Evolutionary conservation across 2,113 vertebrate species (phyloP).

Genomic region (Apodemus speciosus): DNA sequence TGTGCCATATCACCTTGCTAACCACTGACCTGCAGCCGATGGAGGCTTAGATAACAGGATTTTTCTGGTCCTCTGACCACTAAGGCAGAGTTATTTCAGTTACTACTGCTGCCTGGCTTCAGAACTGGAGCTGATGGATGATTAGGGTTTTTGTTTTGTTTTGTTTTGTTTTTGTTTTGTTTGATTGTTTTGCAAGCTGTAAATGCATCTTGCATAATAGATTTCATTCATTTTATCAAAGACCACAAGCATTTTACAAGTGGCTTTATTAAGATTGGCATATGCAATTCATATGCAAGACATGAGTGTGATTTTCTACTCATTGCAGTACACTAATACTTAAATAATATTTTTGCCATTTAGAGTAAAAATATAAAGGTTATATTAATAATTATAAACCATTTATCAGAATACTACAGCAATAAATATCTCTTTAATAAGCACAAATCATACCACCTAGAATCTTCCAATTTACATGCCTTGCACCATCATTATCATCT

Average conservation of each 20-base stretch:
- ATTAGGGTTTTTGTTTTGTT: neutral
- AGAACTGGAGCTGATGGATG: neutral
- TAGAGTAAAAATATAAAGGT: constrained; percentile 54
- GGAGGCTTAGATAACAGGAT: neutral
- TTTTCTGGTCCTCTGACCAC: neutral
- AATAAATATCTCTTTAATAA: constrained; percentile 77
- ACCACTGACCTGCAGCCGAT: constrained; percentile 36
- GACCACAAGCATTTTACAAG: constrained; percentile 49
- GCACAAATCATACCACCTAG: constrained; percentile 70
- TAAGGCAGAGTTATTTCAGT: neutral
- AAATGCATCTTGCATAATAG: constrained; percentile 61
- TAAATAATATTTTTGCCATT: constrained; percentile 52
- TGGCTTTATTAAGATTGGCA: constrained; percentile 49
- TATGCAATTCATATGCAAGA: constrained; percentile 70
- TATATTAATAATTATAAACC: constrained; percentile 72
- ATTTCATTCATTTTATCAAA: constrained; percentile 73
- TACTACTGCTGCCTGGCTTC: constrained; percentile 11
- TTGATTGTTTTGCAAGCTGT: neutral
- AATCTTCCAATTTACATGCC: constrained; percentile 71
- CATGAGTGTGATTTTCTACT: constrained; percentile 53
- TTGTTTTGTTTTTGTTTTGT: neutral
- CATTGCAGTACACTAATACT: constrained; percentile 56
- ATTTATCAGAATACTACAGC: constrained; percentile 77
- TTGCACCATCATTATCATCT: constrained; percentile 74
- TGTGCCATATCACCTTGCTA: neutral